Percentiles rank a stretch among this genome's conserved stretches.
phyloP scores from a whole-genome alignment of 2,797 vertebrate species.

The Sebastes hubbsi region DNA sequence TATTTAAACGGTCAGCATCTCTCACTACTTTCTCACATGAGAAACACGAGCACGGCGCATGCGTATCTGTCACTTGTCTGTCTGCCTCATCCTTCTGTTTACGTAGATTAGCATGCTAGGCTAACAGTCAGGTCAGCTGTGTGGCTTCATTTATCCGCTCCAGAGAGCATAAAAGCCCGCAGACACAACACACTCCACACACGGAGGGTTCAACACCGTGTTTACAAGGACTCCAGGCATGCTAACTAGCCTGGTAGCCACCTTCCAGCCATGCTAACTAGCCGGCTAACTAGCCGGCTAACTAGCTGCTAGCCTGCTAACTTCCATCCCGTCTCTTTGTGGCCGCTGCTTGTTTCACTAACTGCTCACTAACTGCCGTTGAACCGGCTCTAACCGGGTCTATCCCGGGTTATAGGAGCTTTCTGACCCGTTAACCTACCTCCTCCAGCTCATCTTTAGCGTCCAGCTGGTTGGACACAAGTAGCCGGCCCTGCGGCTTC shows the following conservation, averaged over 20 bases:
- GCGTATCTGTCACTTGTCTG: constrained; percentile 44
- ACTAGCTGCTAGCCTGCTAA: constrained; percentile 50
- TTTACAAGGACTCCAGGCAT: not conserved
- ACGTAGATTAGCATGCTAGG: constrained; percentile 71
- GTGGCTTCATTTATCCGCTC: not conserved
- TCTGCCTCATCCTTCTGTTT: constrained; percentile 60
- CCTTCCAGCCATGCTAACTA: not conserved
- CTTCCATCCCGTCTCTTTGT: constrained; percentile 61
- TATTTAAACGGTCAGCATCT: not conserved
- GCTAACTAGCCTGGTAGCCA: constrained; percentile 60
- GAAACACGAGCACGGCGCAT: constrained; percentile 33
- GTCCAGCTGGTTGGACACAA: constrained; percentile 92
- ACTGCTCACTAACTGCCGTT: not conserved
- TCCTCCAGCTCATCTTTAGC: constrained; percentile 96
- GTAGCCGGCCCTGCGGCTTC: constrained; percentile 86
- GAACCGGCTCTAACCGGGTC: not conserved
- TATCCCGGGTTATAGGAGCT: too few relatives aligned
- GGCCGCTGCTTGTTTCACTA: not conserved
- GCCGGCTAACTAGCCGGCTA: constrained; percentile 38
- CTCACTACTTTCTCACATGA: not conserved
- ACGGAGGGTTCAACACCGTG: not conserved
- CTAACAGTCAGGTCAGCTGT: constrained; percentile 19
- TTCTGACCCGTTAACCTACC: constrained; percentile 69
- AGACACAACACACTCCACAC: not conserved
- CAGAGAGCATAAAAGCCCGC: too few relatives aligned